Percentiles rank a stretch among this genome's conserved stretches.
These are phyloP conservation scores for Bufo bufo DNA, from an alignment of 2,113 vertebrate genomes.

Conservation along the genomic window DNA sequence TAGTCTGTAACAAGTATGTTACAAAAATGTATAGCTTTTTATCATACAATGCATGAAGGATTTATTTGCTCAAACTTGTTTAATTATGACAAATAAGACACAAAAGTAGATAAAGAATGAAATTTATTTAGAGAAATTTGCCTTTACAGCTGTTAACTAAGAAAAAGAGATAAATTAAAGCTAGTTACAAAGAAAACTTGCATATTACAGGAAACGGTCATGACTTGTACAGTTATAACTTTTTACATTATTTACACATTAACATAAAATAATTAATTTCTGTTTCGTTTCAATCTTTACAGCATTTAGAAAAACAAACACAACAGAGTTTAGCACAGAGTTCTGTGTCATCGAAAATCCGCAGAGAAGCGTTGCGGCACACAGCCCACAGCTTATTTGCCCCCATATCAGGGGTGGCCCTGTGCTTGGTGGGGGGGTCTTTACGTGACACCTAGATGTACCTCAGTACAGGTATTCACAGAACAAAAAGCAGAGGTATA, in stretches of 20 bases:
- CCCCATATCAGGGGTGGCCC: not conserved
- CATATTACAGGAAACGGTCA: slow-evolving; percentile 79
- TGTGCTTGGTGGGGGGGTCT: not conserved
- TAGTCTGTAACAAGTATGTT: too few relatives aligned
- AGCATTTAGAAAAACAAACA: slow-evolving; percentile 53
- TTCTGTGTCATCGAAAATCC: slow-evolving; percentile 7
- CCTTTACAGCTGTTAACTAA: slow-evolving; percentile 69
- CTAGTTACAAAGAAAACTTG: slow-evolving; percentile 74
- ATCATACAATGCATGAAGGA: too few relatives aligned
- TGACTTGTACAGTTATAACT: slow-evolving; percentile 84
- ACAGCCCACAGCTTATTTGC: not conserved
- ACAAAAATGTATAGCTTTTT: too few relatives aligned
- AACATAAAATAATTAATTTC: slow-evolving; percentile 79
- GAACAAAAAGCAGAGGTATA: slow-evolving; percentile 74
- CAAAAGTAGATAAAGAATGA: slow-evolving; percentile 64
- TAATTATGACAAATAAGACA: not conserved
- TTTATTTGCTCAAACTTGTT: not conserved
- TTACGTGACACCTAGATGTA: slow-evolving; percentile 61
- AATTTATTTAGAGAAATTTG: slow-evolving; percentile 85
- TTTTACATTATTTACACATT: slow-evolving; percentile 93
- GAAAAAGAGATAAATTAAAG: slow-evolving; percentile 93
- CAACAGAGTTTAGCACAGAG: slow-evolving; percentile 50
- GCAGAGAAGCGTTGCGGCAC: not conserved
- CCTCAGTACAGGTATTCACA: slow-evolving; percentile 62
- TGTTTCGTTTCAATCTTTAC: slow-evolving; percentile 66